A percentile compares a stretch with the other conserved stretches of the same genome.
Conservation (phyloP, 2,888 invertebrate genomes). For the Tuta absoluta region DNA sequence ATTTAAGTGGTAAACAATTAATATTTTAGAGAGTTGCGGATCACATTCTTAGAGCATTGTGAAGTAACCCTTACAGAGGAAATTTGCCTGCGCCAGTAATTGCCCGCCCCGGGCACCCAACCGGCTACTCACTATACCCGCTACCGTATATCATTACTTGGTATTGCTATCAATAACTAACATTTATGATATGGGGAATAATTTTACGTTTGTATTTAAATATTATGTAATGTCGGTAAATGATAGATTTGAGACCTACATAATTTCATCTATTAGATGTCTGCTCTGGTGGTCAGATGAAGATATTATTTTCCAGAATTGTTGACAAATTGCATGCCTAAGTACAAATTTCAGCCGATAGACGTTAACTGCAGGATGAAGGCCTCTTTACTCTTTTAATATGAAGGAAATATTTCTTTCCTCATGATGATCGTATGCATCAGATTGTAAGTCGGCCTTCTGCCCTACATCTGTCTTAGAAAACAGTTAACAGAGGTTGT, state of each 20-base stretch:
- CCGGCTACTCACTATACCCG: slow-evolving; percentile 24
- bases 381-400: no score
- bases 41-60: no score
- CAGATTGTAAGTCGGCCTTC: no score
- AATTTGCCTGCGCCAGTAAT: slow-evolving; percentile 44
- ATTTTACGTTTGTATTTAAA: slow-evolving; percentile 10
- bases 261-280: background rate
- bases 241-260: background rate
- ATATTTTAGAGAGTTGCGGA: no score
- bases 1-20: no score
- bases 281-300: background rate
- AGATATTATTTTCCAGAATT: slow-evolving; percentile 2
- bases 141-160: slow-evolving; percentile 38
- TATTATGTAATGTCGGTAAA: slow-evolving; percentile 2
- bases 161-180: slow-evolving; percentile 40
- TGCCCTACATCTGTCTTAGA: no score
- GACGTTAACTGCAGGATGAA: no score
- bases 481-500: no score
- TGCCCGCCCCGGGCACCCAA: slow-evolving; percentile 38
- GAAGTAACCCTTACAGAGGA: slow-evolving; percentile 28
- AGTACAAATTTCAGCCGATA: background rate
- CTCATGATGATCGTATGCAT: no score
- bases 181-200: slow-evolving; percentile 30
- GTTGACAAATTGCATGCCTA: background rate
- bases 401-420: no score